Conservation (phyloP, 30 jellyfish, hydroid and myxozoan species). For the Sanderia malayensis region DNA sequence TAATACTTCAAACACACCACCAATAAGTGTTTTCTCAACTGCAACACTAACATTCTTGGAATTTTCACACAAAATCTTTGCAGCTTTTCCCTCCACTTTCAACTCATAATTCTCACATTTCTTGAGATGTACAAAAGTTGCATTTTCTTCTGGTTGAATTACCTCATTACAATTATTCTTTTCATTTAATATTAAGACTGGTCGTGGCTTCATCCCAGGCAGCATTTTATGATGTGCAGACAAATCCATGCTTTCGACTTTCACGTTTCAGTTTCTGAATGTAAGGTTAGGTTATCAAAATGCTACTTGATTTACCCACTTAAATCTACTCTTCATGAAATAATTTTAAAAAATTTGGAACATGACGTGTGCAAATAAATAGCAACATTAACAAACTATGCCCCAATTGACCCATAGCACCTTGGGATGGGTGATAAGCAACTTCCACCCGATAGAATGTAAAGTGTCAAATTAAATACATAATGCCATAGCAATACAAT, state of each 20-base stretch:
- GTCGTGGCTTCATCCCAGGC: constrained; percentile 92
- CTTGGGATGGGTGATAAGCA: no score
- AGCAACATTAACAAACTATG: no score
- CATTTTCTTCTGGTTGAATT: constrained; percentile 47
- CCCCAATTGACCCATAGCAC: no score
- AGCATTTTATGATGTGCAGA: constrained; percentile 40
- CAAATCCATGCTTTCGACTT: constrained; percentile 41
- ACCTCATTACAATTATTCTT: constrained; percentile 53
- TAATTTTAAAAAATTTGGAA: no score
- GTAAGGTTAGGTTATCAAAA: no score
- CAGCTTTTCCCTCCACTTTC: constrained; percentile 80
- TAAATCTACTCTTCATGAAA: no score
- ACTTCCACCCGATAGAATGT: no score
- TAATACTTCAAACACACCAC: constrained; percentile 76
- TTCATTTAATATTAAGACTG: constrained; percentile 51
- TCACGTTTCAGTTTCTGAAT: no score
- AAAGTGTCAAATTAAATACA: no score
- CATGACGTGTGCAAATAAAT: no score
- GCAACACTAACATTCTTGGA: constrained; percentile 25
- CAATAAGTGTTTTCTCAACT: constrained; percentile 48
- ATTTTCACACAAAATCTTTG: constrained; percentile 72
- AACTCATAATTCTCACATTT: constrained; percentile 61
- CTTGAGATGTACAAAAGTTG: constrained; percentile 68
- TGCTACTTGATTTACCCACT: no score
- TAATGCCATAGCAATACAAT: no score